These are phyloP conservation scores for Adrianichthys oophorus DNA, from an alignment of 2,797 vertebrate genomes.

Conservation along the genomic window DNA sequence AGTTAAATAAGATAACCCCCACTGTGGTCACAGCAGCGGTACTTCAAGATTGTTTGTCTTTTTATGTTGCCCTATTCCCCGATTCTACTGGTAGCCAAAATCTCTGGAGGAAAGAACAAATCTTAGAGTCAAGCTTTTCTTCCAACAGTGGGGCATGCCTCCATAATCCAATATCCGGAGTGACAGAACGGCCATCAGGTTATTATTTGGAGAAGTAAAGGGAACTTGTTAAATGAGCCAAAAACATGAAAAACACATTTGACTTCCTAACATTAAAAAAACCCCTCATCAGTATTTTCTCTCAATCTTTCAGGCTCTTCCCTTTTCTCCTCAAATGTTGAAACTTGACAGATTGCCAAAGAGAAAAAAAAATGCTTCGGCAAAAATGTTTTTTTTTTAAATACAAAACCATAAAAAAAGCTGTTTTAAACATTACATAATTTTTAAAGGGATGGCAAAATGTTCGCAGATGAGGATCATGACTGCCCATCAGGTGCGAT, in stretches of 20 bases:
- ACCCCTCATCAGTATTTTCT: slow-evolving; percentile 34
- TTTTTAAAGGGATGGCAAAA: slow-evolving; percentile 22
- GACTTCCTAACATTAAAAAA: slow-evolving; percentile 50
- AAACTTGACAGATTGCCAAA: slow-evolving; percentile 34
- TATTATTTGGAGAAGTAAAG: slow-evolving; percentile 61
- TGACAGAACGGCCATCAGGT: slow-evolving; percentile 53
- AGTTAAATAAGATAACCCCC: slow-evolving; percentile 85
- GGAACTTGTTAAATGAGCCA: slow-evolving; percentile 41
- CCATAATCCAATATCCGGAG: slow-evolving; percentile 77
- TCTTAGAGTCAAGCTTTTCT: slow-evolving; percentile 79
- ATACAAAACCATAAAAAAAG: slow-evolving; percentile 18
- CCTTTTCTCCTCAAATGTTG: slow-evolving; percentile 45
- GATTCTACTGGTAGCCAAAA: slow-evolving; percentile 78
- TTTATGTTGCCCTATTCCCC: slow-evolving; percentile 77
- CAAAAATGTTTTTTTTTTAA: slow-evolving; percentile 1
- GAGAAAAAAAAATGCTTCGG: slow-evolving; percentile 20
- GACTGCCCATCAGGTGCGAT: slow-evolving; percentile 46
- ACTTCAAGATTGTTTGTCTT: slow-evolving; percentile 81
- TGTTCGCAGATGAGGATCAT: slow-evolving; percentile 35
- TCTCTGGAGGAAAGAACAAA: slow-evolving; percentile 79
- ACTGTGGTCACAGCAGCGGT: slow-evolving; percentile 81
- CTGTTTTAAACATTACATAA: slow-evolving; percentile 14
- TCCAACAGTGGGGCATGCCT: slow-evolving; percentile 71
- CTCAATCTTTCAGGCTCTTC: slow-evolving; percentile 34
- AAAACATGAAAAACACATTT: slow-evolving; percentile 45